Evolutionary conservation across 2,888 invertebrate genomes (phyloP), one percentile per base, ranked within the genome.

Genomic region (Psylliodes chrysocephalus): DNA sequence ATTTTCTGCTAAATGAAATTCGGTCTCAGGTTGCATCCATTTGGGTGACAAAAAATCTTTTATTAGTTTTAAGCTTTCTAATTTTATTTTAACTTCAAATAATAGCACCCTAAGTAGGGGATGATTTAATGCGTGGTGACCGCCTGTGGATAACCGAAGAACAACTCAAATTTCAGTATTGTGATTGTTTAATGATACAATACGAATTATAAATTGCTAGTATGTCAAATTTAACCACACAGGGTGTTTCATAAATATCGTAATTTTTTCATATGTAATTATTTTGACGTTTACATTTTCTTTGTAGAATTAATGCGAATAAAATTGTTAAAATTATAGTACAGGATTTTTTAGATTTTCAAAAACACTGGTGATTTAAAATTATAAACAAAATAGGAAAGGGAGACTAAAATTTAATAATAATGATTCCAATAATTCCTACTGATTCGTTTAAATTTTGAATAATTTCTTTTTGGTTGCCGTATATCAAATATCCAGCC

Each of bases 1-100:
- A 78, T 79, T 77, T 78, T 69, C 54, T 73, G 71, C 74, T 73
- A 73, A 77, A 75, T 75, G 69, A 74, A 71, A 74, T 77, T 71
- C 67, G 67, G 70, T 73, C 71, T 74, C 74, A 72, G 73, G 69
- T 75, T 73, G 70, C 71, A 54, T 64, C 42, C 55, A 54, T 69
- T 69, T 64, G 38, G 35, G 35, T 57, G 28, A 25, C 54, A 28
- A 53, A 53, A 67, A 67, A 63, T 63, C 35, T 60, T 68, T 67
- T 62, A 57, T 60, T 65, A 47, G 35, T 61, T 67, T 68, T 63
- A 42, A 69, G 53, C 56, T 57, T n/a, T 56, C 8, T 35, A 56
- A 56, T 56, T 17, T 7, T 33, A 66, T 60, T 68, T 70, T 55
- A 61, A 68, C 15, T 33, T 44, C 33, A 46, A 56, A 44, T 56